phyloP scores from a whole-genome alignment of 2,113 vertebrate species.

The Gymnogyps californianus region DNA sequence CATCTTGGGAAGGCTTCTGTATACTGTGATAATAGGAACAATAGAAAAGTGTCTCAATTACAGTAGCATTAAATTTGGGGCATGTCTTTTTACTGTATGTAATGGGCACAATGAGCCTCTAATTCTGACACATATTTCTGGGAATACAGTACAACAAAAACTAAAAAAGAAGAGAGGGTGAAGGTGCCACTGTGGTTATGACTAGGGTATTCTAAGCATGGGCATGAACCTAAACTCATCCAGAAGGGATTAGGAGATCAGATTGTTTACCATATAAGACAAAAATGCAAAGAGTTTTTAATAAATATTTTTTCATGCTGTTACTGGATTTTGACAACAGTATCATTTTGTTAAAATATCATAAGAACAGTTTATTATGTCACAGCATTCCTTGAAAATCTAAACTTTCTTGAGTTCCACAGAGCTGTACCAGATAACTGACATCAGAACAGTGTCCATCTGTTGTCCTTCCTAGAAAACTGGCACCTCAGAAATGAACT shows the following conservation, averaged over 20 bases:
- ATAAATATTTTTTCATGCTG: conserved; percentile 64
- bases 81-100: background rate
- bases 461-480: background rate
- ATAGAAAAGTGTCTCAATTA: background rate
- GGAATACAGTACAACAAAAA: background rate
- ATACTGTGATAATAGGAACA: background rate
- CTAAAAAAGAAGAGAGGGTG: background rate
- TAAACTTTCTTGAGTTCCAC: background rate
- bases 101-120: background rate
- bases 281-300: conserved; percentile 62
- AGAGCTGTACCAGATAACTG: background rate
- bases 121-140: background rate
- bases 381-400: conserved; percentile 5
- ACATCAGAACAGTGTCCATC: background rate
- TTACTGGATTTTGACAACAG: conserved; percentile 24
- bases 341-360: background rate
- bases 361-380: conserved; percentile 1
- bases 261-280: conserved; percentile 27
- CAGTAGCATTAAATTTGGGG: background rate
- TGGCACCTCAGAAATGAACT: background rate
- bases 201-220: background rate
- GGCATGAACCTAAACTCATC: background rate
- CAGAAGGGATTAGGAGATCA: conserved; percentile 20
- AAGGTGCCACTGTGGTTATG: background rate
- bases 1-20: background rate